Evolutionary conservation across 2,888 invertebrate species (phyloP).

Genomic region (Syritta pipiens): DNA sequence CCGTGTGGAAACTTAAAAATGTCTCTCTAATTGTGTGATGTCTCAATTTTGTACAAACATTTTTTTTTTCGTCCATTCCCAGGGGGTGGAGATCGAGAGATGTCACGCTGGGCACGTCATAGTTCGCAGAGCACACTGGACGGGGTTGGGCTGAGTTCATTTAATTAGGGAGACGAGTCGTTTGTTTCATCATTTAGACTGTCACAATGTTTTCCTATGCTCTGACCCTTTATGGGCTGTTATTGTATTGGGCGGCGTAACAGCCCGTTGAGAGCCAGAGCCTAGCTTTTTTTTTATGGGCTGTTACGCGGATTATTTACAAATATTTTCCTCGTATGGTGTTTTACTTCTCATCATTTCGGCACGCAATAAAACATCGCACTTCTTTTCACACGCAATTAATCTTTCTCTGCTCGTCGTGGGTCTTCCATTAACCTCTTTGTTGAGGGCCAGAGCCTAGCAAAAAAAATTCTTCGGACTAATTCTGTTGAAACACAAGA

Average conservation of each 20-base stretch:
- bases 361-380: background rate
- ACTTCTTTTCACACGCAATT: slow-evolving; percentile 25
- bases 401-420: slow-evolving; percentile 2
- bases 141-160: too few relatives aligned
- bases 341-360: background rate
- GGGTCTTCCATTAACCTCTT: too few relatives aligned
- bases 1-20: slow-evolving; percentile 31
- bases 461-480: background rate
- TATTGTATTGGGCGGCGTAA: too few relatives aligned
- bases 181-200: too few relatives aligned
- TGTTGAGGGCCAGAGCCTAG: background rate
- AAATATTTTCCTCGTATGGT: background rate
- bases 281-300: too few relatives aligned
- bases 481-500: slow-evolving; percentile 32
- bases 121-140: background rate
- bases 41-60: slow-evolving; percentile 47
- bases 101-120: background rate
- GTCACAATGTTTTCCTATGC: too few relatives aligned
- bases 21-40: slow-evolving; percentile 56
- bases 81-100: background rate
- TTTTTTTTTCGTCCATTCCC: too few relatives aligned
- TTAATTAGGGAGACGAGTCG: too few relatives aligned
- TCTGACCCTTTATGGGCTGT: too few relatives aligned
- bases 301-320: too few relatives aligned
- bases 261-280: too few relatives aligned